Base-by-base conservation (phyloP, 2,888 invertebrate species). In the Himalopsyche kuldschensis region DNA sequence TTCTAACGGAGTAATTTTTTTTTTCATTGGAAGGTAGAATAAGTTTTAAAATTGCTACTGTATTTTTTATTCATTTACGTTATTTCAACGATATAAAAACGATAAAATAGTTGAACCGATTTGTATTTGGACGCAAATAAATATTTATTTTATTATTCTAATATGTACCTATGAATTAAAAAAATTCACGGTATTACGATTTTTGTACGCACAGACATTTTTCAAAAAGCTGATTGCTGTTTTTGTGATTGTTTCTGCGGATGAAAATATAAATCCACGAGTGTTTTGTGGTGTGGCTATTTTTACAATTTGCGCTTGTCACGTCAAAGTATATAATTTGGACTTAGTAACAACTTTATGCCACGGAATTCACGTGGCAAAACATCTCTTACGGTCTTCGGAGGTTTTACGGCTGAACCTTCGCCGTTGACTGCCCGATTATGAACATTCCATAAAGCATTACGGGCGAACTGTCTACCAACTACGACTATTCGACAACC, bases 361-460 rank as follows among this genome's bases (percentile, higher is more conserved):
- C 76, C 32, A 76, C 32, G 41, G 76, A 76, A 76, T 41, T 76
- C 76, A 35, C 76, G 76, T 41, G n/a, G 76, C 32, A 76, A 76
- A 41, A 35, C 32, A 41, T 35, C 76, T 35, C 76, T 69, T 69
- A 69, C 76, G 35, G 20, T 24, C 76, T 76, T 41, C 76, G 17
- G 32, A 76, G 41, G 41, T 32, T 41, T 76, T 41, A 32, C 35
- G 20, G 32, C 32, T 76, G 76, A 76, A 76, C 76, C 76, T 76
- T 76, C 24, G 69, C 15, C 69, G 69, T 69, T 69, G 69, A 69
- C 69, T 69, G 24, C 32, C 76, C 76, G 76, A 76, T 76, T 76
- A 76, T 76, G 76, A 76, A 76, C 76, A 76, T 76, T 76, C 76
- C 76, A 76, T 76, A 76, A 76, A 76, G 76, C 76, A 76, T 76